Base-by-base conservation (phyloP, 2,888 invertebrate species). In the Acanthacorydalis orientalis region DNA sequence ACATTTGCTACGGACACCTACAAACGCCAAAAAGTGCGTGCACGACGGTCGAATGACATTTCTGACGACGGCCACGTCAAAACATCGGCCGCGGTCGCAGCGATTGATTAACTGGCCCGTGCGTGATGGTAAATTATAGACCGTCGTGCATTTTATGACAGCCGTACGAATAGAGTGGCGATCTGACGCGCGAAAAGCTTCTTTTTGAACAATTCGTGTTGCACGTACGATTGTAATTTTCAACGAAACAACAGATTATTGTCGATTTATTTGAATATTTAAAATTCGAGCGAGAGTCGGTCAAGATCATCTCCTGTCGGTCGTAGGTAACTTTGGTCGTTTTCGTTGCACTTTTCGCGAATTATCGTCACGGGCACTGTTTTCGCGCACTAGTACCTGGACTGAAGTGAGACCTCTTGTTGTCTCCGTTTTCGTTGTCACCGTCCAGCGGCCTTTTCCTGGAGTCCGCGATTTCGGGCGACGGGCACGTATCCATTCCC, bases 401-500 rank as follows among this genome's bases (percentile, higher is more conserved):
- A 70, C 85, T 86, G 72, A 87, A 88, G 73, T 88, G 87, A 63
- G 88, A 88, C 68, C 87, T 80, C 73, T 88, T 88, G 61, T 83
- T 83, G 66, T 85, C 81, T 65, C 85, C 86, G 75, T 85, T 86
- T 71, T 88, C 88, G 60, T 80, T 80, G 72, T 87, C 87, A 57
- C 79, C 79, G 72, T 88, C 88, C 63, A 86, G 78, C 60, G 87
- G 88, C 69, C 88, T 78, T 75, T 88, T 88, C 71, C 88, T 80
- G 70, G 87, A 87, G 75, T 88, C 88, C 59, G 80, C 77, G 70
- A 84, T 85, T 77, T 88, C 88, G 71, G 88, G 87, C 76, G 87
- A 87, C 70, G 87, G 83, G 78, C 87, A 87, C 77, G 87, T 84
- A 78, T 87, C 87, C 86, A 87, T 87, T 77, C 83, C 83, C 76